phyloP scores from a whole-genome alignment of 2,888 invertebrate species.

The Synanthedon formicaeformis region DNA sequence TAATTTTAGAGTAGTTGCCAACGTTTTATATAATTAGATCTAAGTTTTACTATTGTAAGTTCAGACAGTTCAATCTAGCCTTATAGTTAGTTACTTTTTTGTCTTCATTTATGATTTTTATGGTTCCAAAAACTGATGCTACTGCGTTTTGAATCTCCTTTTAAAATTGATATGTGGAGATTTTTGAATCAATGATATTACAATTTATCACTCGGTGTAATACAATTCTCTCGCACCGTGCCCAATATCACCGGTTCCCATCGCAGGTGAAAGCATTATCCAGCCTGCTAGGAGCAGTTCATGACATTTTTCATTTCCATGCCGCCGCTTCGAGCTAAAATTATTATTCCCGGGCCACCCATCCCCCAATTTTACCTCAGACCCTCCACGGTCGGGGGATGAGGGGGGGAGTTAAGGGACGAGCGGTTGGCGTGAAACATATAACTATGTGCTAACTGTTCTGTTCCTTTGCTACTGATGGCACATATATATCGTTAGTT shows the following conservation, averaged over 20 bases:
- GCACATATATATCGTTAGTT: no score
- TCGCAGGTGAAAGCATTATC: slow-evolving; percentile 21
- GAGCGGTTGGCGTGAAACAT: neutral
- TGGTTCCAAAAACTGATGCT: no score
- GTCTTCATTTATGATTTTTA: no score
- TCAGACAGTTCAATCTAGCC: no score
- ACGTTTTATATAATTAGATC: no score
- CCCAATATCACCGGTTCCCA: slow-evolving; percentile 9
- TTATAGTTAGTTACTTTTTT: no score
- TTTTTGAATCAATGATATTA: no score
- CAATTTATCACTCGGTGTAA: neutral
- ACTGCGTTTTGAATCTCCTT: no score
- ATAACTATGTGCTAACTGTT: neutral
- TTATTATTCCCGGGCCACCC: slow-evolving; percentile 32
- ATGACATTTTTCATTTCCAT: slow-evolving; percentile 44
- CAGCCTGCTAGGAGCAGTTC: slow-evolving; percentile 12
- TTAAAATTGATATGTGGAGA: no score
- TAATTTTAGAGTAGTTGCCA: no score
- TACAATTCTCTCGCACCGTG: neutral
- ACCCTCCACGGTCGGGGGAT: slow-evolving; percentile 14
- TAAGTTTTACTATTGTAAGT: no score
- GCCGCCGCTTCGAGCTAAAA: slow-evolving; percentile 35
- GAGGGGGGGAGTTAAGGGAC: slow-evolving; percentile 17
- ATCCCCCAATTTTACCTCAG: slow-evolving; percentile 19
- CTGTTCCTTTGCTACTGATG: no score